A percentile compares a stretch with the other conserved stretches of the same genome.
Conservation (phyloP, 2,797 vertebrate species). For the Balearica regulorum region DNA sequence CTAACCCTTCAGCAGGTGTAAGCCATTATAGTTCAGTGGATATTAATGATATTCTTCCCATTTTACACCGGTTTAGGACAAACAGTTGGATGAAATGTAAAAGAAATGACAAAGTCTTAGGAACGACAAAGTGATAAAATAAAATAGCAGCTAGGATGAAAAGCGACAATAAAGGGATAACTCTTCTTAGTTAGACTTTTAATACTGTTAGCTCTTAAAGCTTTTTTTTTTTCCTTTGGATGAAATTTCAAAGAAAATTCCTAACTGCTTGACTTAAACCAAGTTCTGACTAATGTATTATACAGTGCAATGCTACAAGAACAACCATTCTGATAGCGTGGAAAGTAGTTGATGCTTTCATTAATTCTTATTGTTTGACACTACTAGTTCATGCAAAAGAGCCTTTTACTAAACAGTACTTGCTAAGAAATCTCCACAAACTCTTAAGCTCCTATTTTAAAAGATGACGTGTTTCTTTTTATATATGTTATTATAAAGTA, state of each 20-base stretch:
- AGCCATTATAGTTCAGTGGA: not conserved
- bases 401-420: not conserved
- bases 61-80: not conserved
- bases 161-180: not conserved
- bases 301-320: not conserved
- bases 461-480: not conserved
- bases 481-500: not conserved
- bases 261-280: not conserved
- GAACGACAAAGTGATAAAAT: not conserved
- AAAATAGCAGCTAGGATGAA: not conserved
- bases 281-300: not conserved
- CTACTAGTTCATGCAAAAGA: not conserved
- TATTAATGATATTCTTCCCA: not conserved
- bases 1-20: not conserved
- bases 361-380: not conserved
- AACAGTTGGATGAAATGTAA: not conserved
- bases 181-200: not conserved
- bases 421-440: not conserved
- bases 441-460: not conserved
- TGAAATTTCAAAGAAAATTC: not conserved
- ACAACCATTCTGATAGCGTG: not conserved
- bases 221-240: not conserved
- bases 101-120: not conserved
- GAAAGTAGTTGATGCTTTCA: not conserved
- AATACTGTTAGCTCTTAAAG: not conserved